These are phyloP conservation scores for Crossaster papposus DNA, from an alignment of 53 echinoderm and acorn worm species.

Conservation along the genomic window DNA sequence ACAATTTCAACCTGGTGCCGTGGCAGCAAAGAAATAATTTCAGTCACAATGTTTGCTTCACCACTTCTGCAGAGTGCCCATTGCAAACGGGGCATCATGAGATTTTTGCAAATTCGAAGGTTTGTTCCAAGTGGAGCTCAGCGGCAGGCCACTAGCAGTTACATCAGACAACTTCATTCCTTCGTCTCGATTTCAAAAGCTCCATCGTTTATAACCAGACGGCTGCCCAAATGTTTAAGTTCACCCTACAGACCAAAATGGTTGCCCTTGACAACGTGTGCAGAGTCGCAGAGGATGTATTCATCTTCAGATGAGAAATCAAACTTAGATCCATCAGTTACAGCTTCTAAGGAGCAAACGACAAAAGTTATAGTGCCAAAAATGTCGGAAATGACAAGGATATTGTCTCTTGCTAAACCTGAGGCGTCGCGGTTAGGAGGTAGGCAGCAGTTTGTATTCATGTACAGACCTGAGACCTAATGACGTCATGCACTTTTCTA, in stretches of 20 bases:
- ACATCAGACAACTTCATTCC: neutral
- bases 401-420: conserved; percentile 81
- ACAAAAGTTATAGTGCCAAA: conserved; percentile 60
- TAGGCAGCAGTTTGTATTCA: conserved; percentile 26
- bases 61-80: neutral
- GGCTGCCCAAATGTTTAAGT: neutral
- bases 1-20: neutral
- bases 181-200: neutral
- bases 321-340: neutral
- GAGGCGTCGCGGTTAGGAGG: conserved; percentile 77
- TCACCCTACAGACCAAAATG: neutral
- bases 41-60: conserved; percentile 3
- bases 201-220: neutral
- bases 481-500: too few relatives aligned
- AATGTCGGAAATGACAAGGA: conserved; percentile 65
- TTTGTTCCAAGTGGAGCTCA: neutral
- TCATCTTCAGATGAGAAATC: neutral
- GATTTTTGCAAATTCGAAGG: neutral
- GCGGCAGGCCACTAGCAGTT: too few relatives aligned
- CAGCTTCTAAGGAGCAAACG: neutral
- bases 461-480: too few relatives aligned
- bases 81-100: neutral
- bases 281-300: conserved; percentile 12
- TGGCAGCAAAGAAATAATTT: neutral
- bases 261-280: neutral